phyloP scores from a whole-genome alignment of 2,797 vertebrate genomes.

The Acanthurus leucopareius region DNA sequence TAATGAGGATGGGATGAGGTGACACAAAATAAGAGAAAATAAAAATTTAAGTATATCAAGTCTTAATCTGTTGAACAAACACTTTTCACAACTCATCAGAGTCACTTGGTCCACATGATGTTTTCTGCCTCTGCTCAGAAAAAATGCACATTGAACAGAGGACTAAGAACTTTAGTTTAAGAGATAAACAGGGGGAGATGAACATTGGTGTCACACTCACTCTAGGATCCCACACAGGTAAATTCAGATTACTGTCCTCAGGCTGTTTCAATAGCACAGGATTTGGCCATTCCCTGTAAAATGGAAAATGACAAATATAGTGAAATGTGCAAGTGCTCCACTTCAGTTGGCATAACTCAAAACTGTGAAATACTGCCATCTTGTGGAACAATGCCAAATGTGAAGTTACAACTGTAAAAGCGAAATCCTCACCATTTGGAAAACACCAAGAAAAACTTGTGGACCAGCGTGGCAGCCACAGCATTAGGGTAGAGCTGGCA shows the following conservation, averaged over 20 bases:
- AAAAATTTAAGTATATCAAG: slow-evolving; percentile 41
- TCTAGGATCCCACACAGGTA: slow-evolving; percentile 98
- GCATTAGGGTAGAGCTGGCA: slow-evolving; percentile 99
- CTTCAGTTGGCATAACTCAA: not conserved
- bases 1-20: slow-evolving; percentile 48
- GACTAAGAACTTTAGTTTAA: not conserved
- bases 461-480: slow-evolving; percentile 97
- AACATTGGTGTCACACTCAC: slow-evolving; percentile 80
- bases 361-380: slow-evolving; percentile 24
- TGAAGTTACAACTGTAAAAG: not conserved
- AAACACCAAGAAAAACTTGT: slow-evolving; percentile 99
- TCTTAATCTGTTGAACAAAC: not conserved
- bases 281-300: slow-evolving; percentile 96
- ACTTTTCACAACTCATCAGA: slow-evolving; percentile 8
- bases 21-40: slow-evolving; percentile 43
- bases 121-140: slow-evolving; percentile 17
- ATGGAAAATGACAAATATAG: not conserved
- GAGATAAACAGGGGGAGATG: slow-evolving; percentile 3
- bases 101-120: not conserved
- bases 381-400: not conserved
- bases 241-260: slow-evolving; percentile 96
- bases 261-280: slow-evolving; percentile 96
- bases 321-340: not conserved
- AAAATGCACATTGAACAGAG: not conserved
- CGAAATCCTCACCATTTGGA: slow-evolving; percentile 94